Base-by-base conservation (phyloP, 2,113 vertebrate genomes). In the Ptilonorhynchus violaceus region DNA sequence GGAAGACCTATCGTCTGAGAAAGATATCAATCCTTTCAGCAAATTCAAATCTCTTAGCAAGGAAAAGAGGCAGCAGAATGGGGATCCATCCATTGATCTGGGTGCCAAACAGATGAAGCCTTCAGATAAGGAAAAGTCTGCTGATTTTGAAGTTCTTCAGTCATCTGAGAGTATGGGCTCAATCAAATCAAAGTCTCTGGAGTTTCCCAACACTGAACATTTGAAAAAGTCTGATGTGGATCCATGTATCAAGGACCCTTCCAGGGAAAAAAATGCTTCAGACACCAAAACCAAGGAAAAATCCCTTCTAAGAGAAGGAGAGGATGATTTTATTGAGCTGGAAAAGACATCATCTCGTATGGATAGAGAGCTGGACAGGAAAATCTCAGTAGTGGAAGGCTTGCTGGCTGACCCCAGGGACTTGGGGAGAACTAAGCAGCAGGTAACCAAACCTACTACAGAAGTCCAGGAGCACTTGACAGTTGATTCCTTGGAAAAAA, bases 1-100 rank as follows among this genome's bases (percentile, higher is more conserved):
- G 99, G 99, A 99, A 97, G 99, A 99, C 96, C 98, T 99, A 41
- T 99, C 99, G 7, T 99, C 99, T 28, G 99, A 99, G 93, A 99
- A 96, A 41, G 99, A 99, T 83, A 98, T 99, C 72, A 99, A 99
- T 97, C 99, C 99, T 44, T 99, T 99, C 97, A 99, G 99, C 96
- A 99, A 99, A 89, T 99, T 99, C 79, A 98, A 99, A 95, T 98
- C 98, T 39, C 97, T 99, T 19, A 98, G 93, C 74, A 98, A 97
- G 87, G 98, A 98, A n/a, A 99, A 98, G 94, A 98, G 97, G 28
- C 98, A 98, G 92, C 98, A 98, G 88, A 97, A 94, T 44, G 97
- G 91, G 17, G 97, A 98, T 85, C 80, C 90, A 50, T 79, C 73
- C 19, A 2, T 73, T 44, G 33, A 62, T 69, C 74, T 67, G n/a